phyloP scores from a whole-genome alignment of 2,888 invertebrate species.

The Bimastos eiseni region DNA sequence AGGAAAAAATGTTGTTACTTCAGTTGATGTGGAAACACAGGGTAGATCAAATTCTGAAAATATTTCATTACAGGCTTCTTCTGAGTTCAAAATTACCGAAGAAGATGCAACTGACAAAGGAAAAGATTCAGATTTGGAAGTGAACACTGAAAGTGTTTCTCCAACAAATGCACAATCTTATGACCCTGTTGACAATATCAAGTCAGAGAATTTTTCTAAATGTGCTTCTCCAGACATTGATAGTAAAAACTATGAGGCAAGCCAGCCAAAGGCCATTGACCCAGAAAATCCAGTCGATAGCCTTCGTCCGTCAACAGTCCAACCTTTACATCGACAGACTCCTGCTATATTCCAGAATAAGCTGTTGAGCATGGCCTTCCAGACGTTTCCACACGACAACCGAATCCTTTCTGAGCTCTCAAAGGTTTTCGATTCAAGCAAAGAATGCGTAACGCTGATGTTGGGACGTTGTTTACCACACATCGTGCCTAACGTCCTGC shows the following conservation, averaged over 20 bases:
- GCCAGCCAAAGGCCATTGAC: no score
- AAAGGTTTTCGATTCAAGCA: slow-evolving; percentile 40
- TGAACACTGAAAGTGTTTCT: no score
- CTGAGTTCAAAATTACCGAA: neutral
- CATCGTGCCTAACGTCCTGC: slow-evolving; percentile 72
- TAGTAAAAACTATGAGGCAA: no score
- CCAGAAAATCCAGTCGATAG: no score
- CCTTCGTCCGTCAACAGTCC: neutral
- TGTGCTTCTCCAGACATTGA: no score
- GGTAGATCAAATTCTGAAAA: neutral
- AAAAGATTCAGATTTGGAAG: no score
- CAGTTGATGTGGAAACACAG: neutral
- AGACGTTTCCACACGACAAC: slow-evolving; percentile 57
- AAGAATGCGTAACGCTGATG: slow-evolving; percentile 63
- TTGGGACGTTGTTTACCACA: slow-evolving; percentile 68
- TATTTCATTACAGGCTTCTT: neutral
- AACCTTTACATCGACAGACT: slow-evolving; percentile 61
- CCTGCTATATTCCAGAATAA: slow-evolving; percentile 67
- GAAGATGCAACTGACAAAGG: neutral
- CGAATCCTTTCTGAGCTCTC: slow-evolving; percentile 58
- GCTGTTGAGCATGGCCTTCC: slow-evolving; percentile 64
- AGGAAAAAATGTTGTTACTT: neutral
- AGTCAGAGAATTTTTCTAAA: no score
- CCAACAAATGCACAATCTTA: no score
- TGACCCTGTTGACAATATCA: no score